These are phyloP conservation scores for Bergia sp. DNA, from an alignment of 92 coral and sea anemone species.

Conservation along the genomic window DNA sequence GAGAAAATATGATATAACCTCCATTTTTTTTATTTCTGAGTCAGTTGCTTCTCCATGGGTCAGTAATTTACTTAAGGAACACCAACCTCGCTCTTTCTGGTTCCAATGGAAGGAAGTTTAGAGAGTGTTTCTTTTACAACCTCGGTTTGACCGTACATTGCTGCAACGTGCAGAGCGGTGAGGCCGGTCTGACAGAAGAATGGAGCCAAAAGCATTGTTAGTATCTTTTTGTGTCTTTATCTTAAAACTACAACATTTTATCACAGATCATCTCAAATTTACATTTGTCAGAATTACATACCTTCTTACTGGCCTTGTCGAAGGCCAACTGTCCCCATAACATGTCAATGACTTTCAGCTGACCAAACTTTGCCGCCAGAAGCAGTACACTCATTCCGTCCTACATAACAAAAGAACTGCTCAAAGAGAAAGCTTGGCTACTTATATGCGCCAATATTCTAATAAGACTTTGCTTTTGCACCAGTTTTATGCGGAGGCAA, in stretches of 20 bases:
- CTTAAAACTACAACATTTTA: neutral
- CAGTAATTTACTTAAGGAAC: neutral
- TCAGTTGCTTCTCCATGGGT: neutral
- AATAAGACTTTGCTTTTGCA: no score
- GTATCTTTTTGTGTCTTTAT: no score
- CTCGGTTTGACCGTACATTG: slow-evolving; percentile 85
- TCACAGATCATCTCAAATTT: neutral
- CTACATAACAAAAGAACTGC: slow-evolving; percentile 19
- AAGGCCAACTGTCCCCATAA: slow-evolving; percentile 83
- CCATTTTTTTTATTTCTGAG: neutral
- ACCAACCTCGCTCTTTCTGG: slow-evolving; percentile 74
- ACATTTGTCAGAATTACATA: neutral
- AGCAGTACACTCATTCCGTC: slow-evolving; percentile 89
- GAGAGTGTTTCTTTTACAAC: slow-evolving; percentile 84
- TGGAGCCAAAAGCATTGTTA: neutral
- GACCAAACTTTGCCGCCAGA: slow-evolving; percentile 90
- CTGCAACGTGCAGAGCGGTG: slow-evolving; percentile 93
- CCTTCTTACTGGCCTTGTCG: slow-evolving; percentile 80
- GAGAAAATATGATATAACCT: no score
- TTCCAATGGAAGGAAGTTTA: slow-evolving; percentile 71
- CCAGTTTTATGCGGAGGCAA: neutral
- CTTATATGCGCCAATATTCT: no score
- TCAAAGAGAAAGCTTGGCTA: no score
- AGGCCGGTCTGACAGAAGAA: slow-evolving; percentile 73
- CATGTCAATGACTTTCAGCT: slow-evolving; percentile 84